Conservation (phyloP, 2,113 vertebrate species). For the Sardina pilchardus region DNA sequence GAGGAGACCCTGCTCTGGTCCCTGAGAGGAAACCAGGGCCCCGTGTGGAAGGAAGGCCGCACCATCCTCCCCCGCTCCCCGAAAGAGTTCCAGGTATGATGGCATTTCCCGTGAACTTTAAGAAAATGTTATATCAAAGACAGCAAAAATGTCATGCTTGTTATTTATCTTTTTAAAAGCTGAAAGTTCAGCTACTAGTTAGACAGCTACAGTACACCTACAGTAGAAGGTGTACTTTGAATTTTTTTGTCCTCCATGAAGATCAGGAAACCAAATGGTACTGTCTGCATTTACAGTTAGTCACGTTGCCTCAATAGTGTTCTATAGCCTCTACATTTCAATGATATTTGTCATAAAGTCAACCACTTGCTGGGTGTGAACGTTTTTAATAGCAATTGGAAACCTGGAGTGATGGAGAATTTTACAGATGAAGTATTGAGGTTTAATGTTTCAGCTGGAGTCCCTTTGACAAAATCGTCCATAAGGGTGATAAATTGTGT, state of each 20-base stretch:
- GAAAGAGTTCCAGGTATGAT: slow-evolving; percentile 82
- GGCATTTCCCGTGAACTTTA: background rate
- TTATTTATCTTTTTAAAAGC: background rate
- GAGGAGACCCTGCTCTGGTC: slow-evolving; percentile 88
- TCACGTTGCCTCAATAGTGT: background rate
- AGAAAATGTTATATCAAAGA: background rate
- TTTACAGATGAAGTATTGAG: background rate
- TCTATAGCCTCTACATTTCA: background rate
- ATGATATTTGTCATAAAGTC: background rate
- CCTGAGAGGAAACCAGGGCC: slow-evolving; percentile 82
- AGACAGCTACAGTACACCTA: background rate
- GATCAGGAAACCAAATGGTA: background rate
- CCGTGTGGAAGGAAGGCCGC: slow-evolving; percentile 88
- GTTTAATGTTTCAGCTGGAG: background rate
- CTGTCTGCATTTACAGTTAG: background rate
- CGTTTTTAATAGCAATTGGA: background rate
- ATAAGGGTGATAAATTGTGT: slow-evolving; percentile 1
- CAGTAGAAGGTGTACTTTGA: background rate
- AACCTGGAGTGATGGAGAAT: background rate
- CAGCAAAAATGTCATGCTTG: background rate
- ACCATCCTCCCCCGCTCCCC: slow-evolving; percentile 89
- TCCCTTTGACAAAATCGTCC: background rate
- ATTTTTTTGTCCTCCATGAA: background rate
- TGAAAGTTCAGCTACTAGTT: background rate
- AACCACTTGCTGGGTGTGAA: background rate